Base-by-base conservation (phyloP, 2,888 invertebrate species). In the Lycophotia porphyrea region DNA sequence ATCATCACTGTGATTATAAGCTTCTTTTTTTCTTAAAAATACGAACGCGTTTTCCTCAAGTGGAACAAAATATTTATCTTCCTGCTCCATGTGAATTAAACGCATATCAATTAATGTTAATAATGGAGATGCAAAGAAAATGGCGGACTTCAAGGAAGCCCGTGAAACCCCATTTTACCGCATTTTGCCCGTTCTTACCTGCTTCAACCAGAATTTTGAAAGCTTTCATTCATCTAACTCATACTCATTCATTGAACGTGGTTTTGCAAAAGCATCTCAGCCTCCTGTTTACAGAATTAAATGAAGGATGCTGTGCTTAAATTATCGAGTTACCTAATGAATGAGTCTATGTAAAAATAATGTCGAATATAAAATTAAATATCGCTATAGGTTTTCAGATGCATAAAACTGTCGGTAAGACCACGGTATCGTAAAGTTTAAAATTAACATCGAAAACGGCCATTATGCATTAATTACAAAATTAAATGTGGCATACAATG, bases 211-310 rank as follows among this genome's bases (percentile, higher is more conserved):
- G 72, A 74, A 71, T 78, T 81, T 84, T 81, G 75, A 86, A 81
- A 88, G 78, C 79, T 73, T 86, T 73, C 76, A 82, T 87, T 86
- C 84, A 82, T 75, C 64, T 58, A 60, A 73, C 78, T 76, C 85
- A 67, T 82, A 84, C 77, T 72, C 79, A 58, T 85, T 80, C 61
- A 85, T 87, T 86, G 70, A 73, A 75, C 68, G 81, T 61, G 74
- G 75, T 79, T 79, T 68, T 64, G 44, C 58, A 76, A 86, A 87
- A 86, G 68, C 58, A 63, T 71, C 24, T 60, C 39, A 5, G 49
- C 55, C 55, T 77, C 61, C 44, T 52, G 73, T 71, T 18, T 71
- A 68, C 52, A 47, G 73, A 34, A 44, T n/a, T 71, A 55, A 73
- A 73, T 71, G 27, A 69, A 75, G 44, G 11, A 64, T 74, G 44